These are phyloP conservation scores for Odontophorus gujanensis DNA, from an alignment of 2,113 vertebrate species.

Conservation along the genomic window DNA sequence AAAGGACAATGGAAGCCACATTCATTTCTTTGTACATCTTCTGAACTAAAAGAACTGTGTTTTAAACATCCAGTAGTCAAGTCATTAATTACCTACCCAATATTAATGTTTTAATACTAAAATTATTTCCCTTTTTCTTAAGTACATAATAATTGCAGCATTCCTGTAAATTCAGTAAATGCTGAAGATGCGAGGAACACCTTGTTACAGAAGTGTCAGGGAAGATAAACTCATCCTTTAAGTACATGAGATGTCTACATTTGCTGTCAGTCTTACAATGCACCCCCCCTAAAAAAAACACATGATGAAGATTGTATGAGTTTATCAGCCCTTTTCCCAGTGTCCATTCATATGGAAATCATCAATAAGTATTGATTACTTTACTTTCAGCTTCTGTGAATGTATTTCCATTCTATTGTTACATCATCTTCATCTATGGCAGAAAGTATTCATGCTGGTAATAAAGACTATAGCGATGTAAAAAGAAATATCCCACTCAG, in stretches of 20 bases:
- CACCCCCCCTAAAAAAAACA: background rate
- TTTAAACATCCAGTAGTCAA: background rate
- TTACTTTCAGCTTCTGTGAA: background rate
- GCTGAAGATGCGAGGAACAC: background rate
- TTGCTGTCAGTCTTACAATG: background rate
- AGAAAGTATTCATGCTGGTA: background rate
- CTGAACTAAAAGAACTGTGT: background rate
- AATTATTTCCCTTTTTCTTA: background rate
- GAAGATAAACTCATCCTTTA: background rate
- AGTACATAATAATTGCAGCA: background rate
- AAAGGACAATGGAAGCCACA: background rate
- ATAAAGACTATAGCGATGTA: background rate
- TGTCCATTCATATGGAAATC: background rate
- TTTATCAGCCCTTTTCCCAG: background rate
- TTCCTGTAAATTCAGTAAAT: background rate
- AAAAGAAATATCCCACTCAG: background rate
- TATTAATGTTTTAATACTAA: background rate
- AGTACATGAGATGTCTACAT: background rate
- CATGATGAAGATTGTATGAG: accelerated
- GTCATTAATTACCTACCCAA: background rate
- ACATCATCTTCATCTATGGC: background rate
- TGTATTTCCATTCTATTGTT: background rate
- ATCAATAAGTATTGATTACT: background rate
- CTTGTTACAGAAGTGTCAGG: background rate
- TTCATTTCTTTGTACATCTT: background rate